phyloP scores from a whole-genome alignment of 2,888 invertebrate genomes.

The Hemistola chrysoprasaria region DNA sequence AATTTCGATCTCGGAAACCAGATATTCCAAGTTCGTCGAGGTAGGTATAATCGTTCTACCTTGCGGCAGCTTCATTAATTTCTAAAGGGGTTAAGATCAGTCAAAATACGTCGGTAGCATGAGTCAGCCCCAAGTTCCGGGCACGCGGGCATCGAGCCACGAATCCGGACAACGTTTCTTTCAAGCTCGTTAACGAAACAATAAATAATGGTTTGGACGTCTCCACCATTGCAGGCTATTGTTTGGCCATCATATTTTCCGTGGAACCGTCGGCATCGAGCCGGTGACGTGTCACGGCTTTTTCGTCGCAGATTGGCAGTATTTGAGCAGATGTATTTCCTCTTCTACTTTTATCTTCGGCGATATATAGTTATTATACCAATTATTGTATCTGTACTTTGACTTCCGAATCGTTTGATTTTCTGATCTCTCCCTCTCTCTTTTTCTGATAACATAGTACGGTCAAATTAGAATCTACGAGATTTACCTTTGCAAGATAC shows the following conservation, averaged over 20 bases:
- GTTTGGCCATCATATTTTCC: slow-evolving; percentile 64
- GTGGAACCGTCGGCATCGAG: slow-evolving; percentile 43
- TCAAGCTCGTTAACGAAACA: slow-evolving; percentile 74
- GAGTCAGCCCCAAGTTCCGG: slow-evolving; percentile 45
- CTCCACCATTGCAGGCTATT: slow-evolving; percentile 59
- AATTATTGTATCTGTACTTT: slow-evolving; percentile 6
- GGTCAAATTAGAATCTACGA: too few species aligned
- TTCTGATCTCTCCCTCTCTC: too few species aligned
- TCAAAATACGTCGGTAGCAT: slow-evolving; percentile 44
- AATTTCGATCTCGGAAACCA: slow-evolving; percentile 12
- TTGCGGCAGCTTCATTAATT: slow-evolving; percentile 14
- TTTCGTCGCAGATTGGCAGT: slow-evolving; percentile 45
- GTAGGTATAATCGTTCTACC: slow-evolving; percentile 1
- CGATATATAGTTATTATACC: slow-evolving; percentile 16
- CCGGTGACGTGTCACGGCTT: slow-evolving; percentile 46
- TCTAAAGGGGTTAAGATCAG: slow-evolving; percentile 35
- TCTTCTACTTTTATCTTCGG: slow-evolving; percentile 21
- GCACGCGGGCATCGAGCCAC: slow-evolving; percentile 43
- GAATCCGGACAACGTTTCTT: slow-evolving; percentile 56
- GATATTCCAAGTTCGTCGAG: slow-evolving; percentile 6
- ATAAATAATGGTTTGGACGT: slow-evolving; percentile 76
- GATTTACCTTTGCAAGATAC: too few species aligned
- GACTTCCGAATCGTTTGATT: slow-evolving; percentile 2
- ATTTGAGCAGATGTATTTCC: slow-evolving; percentile 37
- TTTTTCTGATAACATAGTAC: too few species aligned